phyloP scores from a whole-genome alignment of 2,113 vertebrate species.

The Pseudorectes ferrugineus region DNA sequence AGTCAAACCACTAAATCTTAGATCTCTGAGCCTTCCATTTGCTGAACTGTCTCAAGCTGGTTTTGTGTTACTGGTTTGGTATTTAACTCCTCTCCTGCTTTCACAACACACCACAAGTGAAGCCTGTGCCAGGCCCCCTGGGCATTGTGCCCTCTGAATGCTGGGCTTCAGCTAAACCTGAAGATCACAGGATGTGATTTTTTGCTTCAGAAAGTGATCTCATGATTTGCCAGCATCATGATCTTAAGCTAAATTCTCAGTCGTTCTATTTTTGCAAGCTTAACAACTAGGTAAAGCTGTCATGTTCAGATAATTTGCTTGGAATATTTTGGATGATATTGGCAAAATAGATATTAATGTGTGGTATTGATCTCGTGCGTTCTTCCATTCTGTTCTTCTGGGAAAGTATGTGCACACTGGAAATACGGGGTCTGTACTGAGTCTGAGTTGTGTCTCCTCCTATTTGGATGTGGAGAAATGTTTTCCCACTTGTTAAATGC shows the following conservation, averaged over 20 bases:
- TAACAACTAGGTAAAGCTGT: conserved; percentile 38
- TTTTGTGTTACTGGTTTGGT: neutral
- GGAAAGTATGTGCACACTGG: neutral
- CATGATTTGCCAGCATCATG: conserved; percentile 52
- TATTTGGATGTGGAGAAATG: neutral
- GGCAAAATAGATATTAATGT: neutral
- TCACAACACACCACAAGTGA: neutral
- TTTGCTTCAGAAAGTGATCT: conserved; percentile 20
- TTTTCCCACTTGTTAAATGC: neutral
- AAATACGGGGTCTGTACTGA: neutral
- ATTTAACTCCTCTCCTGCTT: conserved; percentile 10
- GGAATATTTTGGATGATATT: neutral
- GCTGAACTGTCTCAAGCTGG: neutral
- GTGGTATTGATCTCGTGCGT: neutral
- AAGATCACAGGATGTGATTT: neutral
- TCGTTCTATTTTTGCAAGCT: conserved; percentile 7
- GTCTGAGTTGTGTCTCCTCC: neutral
- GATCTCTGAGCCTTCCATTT: neutral
- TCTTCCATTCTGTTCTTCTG: neutral
- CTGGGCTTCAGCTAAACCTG: neutral
- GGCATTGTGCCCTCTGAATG: neutral
- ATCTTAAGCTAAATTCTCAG: conserved; percentile 42
- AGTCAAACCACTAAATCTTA: neutral
- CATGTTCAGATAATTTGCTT: conserved; percentile 15
- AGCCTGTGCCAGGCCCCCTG: neutral